These are phyloP conservation scores for Maconellicoccus hirsutus DNA, from an alignment of 1,140 invertebrate genomes.

Conservation along the genomic window DNA sequence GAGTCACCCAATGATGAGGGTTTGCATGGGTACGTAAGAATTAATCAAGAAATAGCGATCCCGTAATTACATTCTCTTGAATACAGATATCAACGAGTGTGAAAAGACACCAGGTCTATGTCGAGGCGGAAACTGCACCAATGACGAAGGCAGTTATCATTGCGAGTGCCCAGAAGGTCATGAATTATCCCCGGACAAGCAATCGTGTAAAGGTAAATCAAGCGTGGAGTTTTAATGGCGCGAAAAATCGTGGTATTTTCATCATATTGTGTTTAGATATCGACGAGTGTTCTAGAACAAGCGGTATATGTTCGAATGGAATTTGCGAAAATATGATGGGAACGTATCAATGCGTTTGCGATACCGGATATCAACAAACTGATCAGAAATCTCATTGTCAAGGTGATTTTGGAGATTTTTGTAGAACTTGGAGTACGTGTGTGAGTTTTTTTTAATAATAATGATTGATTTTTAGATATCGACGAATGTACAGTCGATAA, in stretches of 20 bases:
- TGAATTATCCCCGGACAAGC: slow-evolving; percentile 47
- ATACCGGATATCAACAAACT: slow-evolving; percentile 61
- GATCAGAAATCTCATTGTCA: slow-evolving; percentile 47
- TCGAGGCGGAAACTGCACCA: slow-evolving; percentile 52
- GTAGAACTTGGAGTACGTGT: background rate
- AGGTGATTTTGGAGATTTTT: background rate
- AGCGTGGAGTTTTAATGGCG: background rate
- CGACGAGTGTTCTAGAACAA: slow-evolving; percentile 60
- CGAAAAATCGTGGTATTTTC: background rate
- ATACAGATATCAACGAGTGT: slow-evolving; percentile 80
- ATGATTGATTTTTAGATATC: slow-evolving; percentile 43
- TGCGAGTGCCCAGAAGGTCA: slow-evolving; percentile 62
- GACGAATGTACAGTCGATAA: slow-evolving; percentile 51
- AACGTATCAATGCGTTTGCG: slow-evolving; percentile 76
- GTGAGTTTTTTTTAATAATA: background rate
- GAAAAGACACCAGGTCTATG: slow-evolving; percentile 53
- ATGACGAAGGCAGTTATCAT: slow-evolving; percentile 53
- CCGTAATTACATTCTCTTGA: no score
- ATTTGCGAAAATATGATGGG: slow-evolving; percentile 78
- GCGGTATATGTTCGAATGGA: slow-evolving; percentile 71
- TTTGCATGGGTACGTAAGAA: slow-evolving; percentile 65
- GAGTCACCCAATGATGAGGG: slow-evolving; percentile 63
- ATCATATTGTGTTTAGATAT: slow-evolving; percentile 38
- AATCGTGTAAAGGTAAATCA: slow-evolving; percentile 48
- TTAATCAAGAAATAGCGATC: no score